Percentiles rank a stretch among this genome's conserved stretches.
These are phyloP conservation scores for Lithophane leautieri DNA, from an alignment of 2,888 invertebrate genomes.

Conservation along the genomic window DNA sequence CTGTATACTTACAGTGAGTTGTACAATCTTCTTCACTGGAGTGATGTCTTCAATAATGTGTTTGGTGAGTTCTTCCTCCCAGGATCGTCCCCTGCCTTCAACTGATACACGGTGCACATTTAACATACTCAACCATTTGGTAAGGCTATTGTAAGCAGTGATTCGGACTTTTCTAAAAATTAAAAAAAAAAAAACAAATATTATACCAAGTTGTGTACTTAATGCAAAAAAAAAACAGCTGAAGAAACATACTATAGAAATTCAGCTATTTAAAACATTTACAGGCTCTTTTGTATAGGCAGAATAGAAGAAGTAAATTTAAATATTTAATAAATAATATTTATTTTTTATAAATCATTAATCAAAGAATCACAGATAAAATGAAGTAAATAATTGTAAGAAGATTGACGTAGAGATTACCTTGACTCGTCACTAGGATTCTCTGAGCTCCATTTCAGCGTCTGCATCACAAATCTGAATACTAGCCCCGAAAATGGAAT, in stretches of 20 bases:
- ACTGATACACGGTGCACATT: conserved; percentile 69
- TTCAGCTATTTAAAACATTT: too few relatives aligned
- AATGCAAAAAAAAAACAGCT: neutral
- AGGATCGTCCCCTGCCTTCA: conserved; percentile 66
- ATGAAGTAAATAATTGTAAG: too few relatives aligned
- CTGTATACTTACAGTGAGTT: conserved; percentile 77
- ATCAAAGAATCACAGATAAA: too few relatives aligned
- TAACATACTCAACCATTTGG: conserved; percentile 75
- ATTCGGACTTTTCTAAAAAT: conserved; percentile 74
- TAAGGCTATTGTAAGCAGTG: conserved; percentile 76
- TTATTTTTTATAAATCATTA: too few relatives aligned
- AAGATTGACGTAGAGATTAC: conserved; percentile 64
- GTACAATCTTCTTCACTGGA: conserved; percentile 74
- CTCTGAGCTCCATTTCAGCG: conserved; percentile 83
- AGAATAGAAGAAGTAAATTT: neutral
- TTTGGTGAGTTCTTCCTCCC: conserved; percentile 78
- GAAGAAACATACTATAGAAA: neutral
- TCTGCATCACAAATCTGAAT: conserved; percentile 83
- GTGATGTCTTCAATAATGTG: conserved; percentile 78
- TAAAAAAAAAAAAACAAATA: too few relatives aligned
- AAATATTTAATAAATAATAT: too few relatives aligned
- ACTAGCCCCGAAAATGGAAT: conserved; percentile 84
- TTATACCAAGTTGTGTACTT: neutral
- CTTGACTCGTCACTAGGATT: conserved; percentile 76
- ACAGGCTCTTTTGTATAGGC: too few relatives aligned